phyloP scores from a whole-genome alignment of 2,888 invertebrate genomes.

The Eremobia ochroleuca region DNA sequence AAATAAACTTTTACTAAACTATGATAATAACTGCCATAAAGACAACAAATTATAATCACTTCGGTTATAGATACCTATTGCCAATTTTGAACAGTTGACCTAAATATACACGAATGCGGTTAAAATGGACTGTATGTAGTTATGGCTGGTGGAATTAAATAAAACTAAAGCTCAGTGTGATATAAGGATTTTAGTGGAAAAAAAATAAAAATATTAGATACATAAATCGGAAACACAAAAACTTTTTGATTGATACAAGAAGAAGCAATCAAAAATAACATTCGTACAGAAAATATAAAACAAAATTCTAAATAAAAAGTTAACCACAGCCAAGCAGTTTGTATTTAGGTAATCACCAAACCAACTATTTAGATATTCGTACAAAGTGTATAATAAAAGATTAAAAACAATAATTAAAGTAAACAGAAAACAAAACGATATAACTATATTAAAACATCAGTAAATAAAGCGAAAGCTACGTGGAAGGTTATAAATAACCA shows the following conservation, averaged over 20 bases:
- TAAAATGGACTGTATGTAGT: neutral
- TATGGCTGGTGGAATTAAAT: neutral
- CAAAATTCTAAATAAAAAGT: neutral
- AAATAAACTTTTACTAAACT: neutral
- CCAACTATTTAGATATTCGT: too few species aligned
- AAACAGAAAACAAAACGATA: too few species aligned
- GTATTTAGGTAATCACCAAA: too few species aligned
- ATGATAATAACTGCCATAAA: conserved; percentile 1
- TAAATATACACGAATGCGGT: neutral
- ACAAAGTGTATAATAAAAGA: too few species aligned
- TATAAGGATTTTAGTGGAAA: neutral
- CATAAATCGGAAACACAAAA: neutral
- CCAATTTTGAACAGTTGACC: conserved; percentile 7
- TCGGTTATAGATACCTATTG: neutral
- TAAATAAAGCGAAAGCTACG: too few species aligned
- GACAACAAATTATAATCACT: conserved; percentile 2
- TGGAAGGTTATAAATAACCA: too few species aligned
- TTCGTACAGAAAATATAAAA: neutral
- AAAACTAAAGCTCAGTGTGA: neutral
- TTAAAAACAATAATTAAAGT: too few species aligned
- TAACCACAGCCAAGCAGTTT: neutral
- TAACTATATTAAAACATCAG: too few species aligned
- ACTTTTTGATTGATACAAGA: neutral
- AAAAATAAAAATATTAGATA: neutral
- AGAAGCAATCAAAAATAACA: neutral